These are phyloP conservation scores for Arnoldichthys spilopterus DNA, from an alignment of 2,797 vertebrate genomes.

Conservation along the genomic window DNA sequence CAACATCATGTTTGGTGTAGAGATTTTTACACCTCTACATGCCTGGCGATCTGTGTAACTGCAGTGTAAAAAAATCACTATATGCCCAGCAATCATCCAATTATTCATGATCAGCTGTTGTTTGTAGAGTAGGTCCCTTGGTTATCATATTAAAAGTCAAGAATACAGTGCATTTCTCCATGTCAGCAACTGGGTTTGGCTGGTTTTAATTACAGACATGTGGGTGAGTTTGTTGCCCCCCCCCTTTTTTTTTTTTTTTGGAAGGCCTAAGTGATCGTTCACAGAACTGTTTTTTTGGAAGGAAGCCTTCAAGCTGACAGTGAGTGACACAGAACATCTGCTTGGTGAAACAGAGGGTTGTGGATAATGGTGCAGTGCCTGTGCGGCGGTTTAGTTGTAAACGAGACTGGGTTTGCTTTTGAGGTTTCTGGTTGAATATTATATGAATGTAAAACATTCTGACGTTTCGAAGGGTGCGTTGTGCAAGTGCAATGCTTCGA, in stretches of 20 bases:
- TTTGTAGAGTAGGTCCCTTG: conserved; percentile 7
- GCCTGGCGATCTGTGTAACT: background rate
- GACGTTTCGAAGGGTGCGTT: background rate
- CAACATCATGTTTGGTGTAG: conserved; percentile 12
- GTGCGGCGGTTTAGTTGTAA: conserved; percentile 14
- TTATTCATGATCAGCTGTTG: conserved; percentile 15
- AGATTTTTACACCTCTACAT: background rate
- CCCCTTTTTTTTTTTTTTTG: background rate
- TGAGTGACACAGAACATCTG: conserved; percentile 4
- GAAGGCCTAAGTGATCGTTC: conserved; percentile 6
- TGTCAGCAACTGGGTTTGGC: background rate
- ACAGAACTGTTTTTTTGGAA: conserved; percentile 17
- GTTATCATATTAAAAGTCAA: conserved; percentile 26
- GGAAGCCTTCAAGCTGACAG: conserved; percentile 22
- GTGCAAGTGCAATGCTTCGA: conserved; percentile 34
- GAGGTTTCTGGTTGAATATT: conserved; percentile 34
- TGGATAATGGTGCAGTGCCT: conserved; percentile 16
- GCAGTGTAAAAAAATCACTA: conserved; percentile 11
- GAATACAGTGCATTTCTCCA: conserved; percentile 29
- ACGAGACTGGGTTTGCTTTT: conserved; percentile 30
- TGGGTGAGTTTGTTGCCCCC: background rate
- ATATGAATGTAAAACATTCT: conserved; percentile 28
- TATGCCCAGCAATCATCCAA: conserved; percentile 7
- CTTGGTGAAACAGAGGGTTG: conserved; percentile 27
- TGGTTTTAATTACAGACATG: conserved; percentile 12